A percentile compares a stretch with the other conserved stretches of the same genome.
Conservation (phyloP, 1,140 invertebrate species). For the Meloidogyne hapla region DNA sequence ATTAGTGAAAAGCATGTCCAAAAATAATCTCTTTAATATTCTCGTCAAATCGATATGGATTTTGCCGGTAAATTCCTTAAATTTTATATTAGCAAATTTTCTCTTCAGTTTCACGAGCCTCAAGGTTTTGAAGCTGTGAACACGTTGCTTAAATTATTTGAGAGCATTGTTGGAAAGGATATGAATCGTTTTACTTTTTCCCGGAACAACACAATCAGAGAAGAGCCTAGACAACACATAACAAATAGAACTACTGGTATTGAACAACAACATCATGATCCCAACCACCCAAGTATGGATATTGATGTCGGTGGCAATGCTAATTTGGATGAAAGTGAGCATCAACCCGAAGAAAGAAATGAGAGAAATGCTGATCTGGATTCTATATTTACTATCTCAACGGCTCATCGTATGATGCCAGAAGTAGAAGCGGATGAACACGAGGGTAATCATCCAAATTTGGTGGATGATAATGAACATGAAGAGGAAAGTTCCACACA, state of each 20-base stretch:
- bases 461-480: constrained; percentile 36
- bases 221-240: background rate
- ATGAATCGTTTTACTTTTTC: constrained; percentile 7
- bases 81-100: background rate
- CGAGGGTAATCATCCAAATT: constrained; percentile 1
- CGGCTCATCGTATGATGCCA: background rate
- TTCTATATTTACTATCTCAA: background rate
- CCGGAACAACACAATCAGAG: background rate
- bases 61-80: background rate
- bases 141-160: constrained; percentile 30
- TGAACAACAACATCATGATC: background rate
- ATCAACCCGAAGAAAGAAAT: background rate
- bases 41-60: constrained; percentile 39
- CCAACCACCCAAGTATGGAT: constrained; percentile 13
- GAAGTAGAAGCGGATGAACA: background rate
- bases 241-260: background rate
- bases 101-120: constrained; percentile 33
- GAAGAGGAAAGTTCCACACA: constrained; percentile 30
- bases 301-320: background rate
- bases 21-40: constrained; percentile 35
- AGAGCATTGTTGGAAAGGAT: constrained; percentile 21
- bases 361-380: background rate
- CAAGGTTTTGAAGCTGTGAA: constrained; percentile 36
- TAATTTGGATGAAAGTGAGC: background rate
- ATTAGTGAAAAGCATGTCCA: constrained; percentile 30